These are phyloP conservation scores for Agrotis puta DNA, from an alignment of 2,888 invertebrate genomes.

Conservation along the genomic window DNA sequence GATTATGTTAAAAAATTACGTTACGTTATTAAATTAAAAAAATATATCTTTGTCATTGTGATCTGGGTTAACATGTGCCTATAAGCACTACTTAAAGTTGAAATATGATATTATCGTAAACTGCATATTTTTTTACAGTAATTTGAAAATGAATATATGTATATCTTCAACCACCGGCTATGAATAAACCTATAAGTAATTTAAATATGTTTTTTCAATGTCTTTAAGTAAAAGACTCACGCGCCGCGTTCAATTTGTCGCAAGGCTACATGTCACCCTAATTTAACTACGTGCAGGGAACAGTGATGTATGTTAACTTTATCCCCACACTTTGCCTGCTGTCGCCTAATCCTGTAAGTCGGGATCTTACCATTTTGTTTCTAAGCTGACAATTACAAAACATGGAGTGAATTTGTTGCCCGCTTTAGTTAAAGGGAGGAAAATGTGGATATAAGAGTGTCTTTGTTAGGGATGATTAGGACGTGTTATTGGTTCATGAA, in stretches of 20 bases:
- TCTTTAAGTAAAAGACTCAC: slow-evolving; percentile 14
- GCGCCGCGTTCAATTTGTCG: slow-evolving; percentile 25
- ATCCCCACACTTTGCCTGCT: slow-evolving; percentile 36
- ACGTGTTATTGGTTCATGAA: not conserved
- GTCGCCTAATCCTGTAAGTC: slow-evolving; percentile 53
- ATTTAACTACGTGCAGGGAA: slow-evolving; percentile 28
- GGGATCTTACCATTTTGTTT: slow-evolving; percentile 47
- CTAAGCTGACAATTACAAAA: slow-evolving; percentile 56
- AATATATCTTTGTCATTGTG: too few species aligned
- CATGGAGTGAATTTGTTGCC: slow-evolving; percentile 39
- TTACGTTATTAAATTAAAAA: too few species aligned
- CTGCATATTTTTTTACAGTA: too few species aligned
- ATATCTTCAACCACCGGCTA: not conserved
- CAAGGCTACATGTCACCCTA: slow-evolving; percentile 38
- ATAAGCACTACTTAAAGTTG: too few species aligned
- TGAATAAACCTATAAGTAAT: not conserved
- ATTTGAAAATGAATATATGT: too few species aligned
- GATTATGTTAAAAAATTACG: too few species aligned
- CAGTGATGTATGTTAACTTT: slow-evolving; percentile 43
- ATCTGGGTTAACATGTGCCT: too few species aligned
- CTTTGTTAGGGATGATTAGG: not conserved
- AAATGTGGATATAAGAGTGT: slow-evolving; percentile 8
- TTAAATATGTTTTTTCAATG: too few species aligned
- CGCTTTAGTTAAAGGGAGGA: not conserved
- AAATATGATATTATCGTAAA: too few species aligned